Percentiles rank a stretch among this genome's conserved stretches.
Evolutionary conservation across 2,113 vertebrate species (phyloP).

Genomic region (Pelusios castaneus): DNA sequence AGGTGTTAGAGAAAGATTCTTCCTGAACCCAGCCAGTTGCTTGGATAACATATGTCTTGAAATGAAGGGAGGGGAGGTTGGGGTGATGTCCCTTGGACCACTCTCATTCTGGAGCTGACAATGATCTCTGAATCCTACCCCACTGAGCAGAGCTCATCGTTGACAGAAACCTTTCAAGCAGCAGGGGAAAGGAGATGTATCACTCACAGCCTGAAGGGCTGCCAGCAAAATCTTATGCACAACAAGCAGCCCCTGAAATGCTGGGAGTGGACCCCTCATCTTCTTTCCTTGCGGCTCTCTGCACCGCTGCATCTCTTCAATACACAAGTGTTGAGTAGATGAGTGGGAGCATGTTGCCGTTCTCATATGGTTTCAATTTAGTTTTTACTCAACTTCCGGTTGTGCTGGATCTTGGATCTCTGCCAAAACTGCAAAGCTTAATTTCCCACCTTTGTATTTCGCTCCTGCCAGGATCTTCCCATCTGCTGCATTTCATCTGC

Average conservation of each 20-base stretch:
- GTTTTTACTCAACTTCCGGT: slow-evolving; percentile 44
- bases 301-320: not conserved
- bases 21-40: not conserved
- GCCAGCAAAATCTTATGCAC: not conserved
- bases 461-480: slow-evolving; percentile 50
- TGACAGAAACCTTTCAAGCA: not conserved
- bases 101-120: not conserved
- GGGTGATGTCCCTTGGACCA: not conserved
- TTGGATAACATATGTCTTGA: not conserved
- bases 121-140: not conserved
- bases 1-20: not conserved
- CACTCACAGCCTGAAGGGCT: accelerated
- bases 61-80: not conserved
- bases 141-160: not conserved
- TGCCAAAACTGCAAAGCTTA: slow-evolving; percentile 46
- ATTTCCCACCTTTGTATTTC: slow-evolving; percentile 41
- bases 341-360: not conserved
- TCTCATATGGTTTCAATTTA: not conserved
- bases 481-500: slow-evolving; percentile 58
- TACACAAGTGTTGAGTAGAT: not conserved
- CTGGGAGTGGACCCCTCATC: not conserved
- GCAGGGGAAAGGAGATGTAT: not conserved
- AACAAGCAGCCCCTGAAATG: not conserved
- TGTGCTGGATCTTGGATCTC: slow-evolving; percentile 10
- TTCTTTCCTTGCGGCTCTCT: not conserved